These are phyloP conservation scores for Falcunculus frontatus DNA, from an alignment of 2,113 vertebrate genomes.

Conservation along the genomic window DNA sequence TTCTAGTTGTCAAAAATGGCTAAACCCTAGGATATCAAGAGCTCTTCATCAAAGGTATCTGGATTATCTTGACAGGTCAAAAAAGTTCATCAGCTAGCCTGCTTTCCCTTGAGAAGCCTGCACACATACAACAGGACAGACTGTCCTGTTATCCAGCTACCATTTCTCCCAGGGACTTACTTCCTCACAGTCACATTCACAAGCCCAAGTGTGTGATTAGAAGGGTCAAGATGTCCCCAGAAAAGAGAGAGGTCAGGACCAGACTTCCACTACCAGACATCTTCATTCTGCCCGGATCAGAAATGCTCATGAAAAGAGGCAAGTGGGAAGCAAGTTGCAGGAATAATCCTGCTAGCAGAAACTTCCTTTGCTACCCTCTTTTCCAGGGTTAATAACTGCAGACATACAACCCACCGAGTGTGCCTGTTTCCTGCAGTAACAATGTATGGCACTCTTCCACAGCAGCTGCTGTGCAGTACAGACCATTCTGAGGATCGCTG, in stretches of 20 bases:
- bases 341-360: background rate
- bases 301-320: background rate
- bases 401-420: background rate
- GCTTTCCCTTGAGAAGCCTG: background rate
- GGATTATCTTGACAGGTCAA: background rate
- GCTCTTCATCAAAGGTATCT: background rate
- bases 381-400: background rate
- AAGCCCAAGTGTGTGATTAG: background rate
- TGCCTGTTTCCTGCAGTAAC: background rate
- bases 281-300: background rate
- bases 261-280: background rate
- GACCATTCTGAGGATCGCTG: background rate
- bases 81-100: background rate
- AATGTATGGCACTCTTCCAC: background rate
- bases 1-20: background rate
- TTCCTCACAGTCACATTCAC: background rate
- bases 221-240: background rate
- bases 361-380: background rate
- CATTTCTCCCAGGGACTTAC: background rate
- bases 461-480: background rate
- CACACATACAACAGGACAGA: background rate
- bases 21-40: background rate
- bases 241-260: background rate
- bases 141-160: background rate
- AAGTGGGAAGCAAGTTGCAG: background rate